Base-by-base conservation (phyloP, 1,140 invertebrate species). In the Vollenhovia emeryi region DNA sequence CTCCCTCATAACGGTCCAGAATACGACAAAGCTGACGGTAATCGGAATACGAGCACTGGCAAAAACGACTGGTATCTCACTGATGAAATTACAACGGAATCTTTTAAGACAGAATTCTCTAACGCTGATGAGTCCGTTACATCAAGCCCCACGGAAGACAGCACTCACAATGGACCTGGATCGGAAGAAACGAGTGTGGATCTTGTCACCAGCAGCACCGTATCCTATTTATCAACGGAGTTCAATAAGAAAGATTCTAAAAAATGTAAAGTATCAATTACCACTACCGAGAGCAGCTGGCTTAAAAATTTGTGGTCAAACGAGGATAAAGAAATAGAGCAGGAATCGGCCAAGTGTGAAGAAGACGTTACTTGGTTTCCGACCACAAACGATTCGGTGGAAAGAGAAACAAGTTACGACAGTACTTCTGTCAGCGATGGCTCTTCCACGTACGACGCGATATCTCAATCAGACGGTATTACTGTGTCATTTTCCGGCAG, bases 51-150 rank as follows among this genome's bases (percentile, higher is more conserved):
- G 40, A 68, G 62, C 21, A 30, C 33, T 13, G 24, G 33, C 24
- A 40, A 18, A 40, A 69, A 13, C 33, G 48, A 55, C 78, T 43
- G 78, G 62, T 15, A 69, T 5, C 7, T 27, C 11, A 71, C 48
- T 57, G 64, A 55, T 57, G 64, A 71, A 71, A 71, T 43, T 43
- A 71, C 78, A 71, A 71, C 66, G 66, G 66, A 71, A 71, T 0
- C 33, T 45, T 43, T 71, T 57, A 57, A 71, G 36, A 43, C 13
- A 27, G 36, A 24, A 48, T 71, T 6, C 66, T 71, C 18, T 27
- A 21, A 8, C 66, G 27, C 30, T 57, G 78, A 82, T 57, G 66
- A 73, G 2, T 33, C 36, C 50, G 50, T 50, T 33, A 40, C 45
- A 1, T n/a, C 33, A 18, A 9, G 64, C 4, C 13, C 45, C 9